Evolutionary conservation across 2,113 vertebrate species (phyloP).

Genomic region (Solea solea): DNA sequence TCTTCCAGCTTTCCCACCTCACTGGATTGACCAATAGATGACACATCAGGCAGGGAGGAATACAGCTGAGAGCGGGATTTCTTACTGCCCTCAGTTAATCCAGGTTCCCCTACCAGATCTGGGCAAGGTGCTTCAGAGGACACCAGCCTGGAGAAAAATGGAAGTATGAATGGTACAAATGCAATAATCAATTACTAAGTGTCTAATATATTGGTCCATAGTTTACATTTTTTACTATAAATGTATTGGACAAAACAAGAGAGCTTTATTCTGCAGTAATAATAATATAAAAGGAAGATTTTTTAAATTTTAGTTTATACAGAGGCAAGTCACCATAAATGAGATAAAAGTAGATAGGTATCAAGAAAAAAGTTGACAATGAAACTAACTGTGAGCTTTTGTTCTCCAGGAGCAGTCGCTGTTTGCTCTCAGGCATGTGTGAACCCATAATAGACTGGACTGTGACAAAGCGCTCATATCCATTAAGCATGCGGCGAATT

Average conservation of each 20-base stretch:
- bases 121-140: conserved; percentile 57
- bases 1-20: conserved; percentile 32
- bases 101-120: conserved; percentile 73
- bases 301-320: not conserved
- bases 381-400: conserved; percentile 62
- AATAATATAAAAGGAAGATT: too few species aligned
- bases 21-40: conserved; percentile 50
- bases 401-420: conserved; percentile 58
- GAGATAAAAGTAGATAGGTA: not conserved
- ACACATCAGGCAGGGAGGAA: conserved; percentile 81
- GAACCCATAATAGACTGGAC: conserved; percentile 88
- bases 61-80: conserved; percentile 58
- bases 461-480: conserved; percentile 87
- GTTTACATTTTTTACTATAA: not conserved
- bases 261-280: too few species aligned
- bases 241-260: too few species aligned
- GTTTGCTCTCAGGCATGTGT: conserved; percentile 69
- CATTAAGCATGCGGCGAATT: conserved; percentile 90
- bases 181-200: not conserved
- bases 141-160: conserved; percentile 32
- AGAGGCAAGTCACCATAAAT: not conserved
- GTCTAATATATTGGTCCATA: too few species aligned
- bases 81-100: conserved; percentile 33
- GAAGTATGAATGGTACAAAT: not conserved
- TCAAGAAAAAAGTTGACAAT: not conserved